Conservation (phyloP, 2,888 invertebrate genomes). For the Lithodes maja region DNA sequence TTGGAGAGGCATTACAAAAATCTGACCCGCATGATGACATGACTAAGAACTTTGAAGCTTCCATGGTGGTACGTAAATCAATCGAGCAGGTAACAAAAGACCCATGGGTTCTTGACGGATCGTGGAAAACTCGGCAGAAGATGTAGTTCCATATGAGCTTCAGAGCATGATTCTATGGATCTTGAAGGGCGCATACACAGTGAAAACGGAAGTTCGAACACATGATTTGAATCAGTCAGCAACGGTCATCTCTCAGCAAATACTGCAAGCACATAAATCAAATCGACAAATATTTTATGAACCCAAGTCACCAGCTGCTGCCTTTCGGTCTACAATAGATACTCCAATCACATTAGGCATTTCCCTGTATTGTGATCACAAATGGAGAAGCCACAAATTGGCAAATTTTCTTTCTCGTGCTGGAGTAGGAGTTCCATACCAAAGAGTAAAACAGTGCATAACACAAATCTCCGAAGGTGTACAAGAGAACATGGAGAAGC, state of each 20-base stretch:
- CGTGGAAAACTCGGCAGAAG: not conserved
- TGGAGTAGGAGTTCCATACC: not conserved
- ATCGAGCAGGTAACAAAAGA: not conserved
- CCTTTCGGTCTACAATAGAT: not conserved
- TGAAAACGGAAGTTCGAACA: not conserved
- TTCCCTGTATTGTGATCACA: not conserved
- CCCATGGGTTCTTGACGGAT: not conserved
- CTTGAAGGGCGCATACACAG: not conserved
- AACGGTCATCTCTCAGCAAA: not conserved
- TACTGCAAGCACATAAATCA: not conserved
- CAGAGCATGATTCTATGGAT: not conserved
- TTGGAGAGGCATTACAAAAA: not conserved
- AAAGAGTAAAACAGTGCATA: not conserved
- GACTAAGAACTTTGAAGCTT: not conserved
- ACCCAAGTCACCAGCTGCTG: not conserved
- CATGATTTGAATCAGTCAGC: not conserved
- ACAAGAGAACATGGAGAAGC: not conserved
- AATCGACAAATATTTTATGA: not conserved
- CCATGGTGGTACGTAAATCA: not conserved
- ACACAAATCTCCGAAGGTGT: not conserved
- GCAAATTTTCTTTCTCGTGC: not conserved
- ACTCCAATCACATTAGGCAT: not conserved
- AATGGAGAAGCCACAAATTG: not conserved
- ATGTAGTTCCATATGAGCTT: not conserved
- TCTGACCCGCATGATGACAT: not conserved